Conservation (phyloP, 2,113 vertebrate species). For the Toxotes chatareus region DNA sequence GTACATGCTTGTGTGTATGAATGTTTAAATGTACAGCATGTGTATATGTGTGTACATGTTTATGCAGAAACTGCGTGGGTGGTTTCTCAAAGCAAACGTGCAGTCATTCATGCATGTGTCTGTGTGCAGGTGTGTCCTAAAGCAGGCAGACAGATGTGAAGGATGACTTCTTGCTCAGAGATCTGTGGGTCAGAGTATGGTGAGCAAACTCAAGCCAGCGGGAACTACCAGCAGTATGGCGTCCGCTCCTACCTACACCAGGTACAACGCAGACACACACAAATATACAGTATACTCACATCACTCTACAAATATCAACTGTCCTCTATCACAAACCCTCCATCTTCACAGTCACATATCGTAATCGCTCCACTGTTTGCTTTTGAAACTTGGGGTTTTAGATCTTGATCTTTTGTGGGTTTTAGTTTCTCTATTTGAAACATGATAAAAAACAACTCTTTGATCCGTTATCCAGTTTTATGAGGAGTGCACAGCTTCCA, state of each 20-base stretch:
- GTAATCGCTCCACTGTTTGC: neutral
- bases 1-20: constrained; percentile 21
- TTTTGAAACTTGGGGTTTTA: constrained; percentile 13
- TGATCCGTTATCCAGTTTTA: constrained; percentile 87
- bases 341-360: neutral
- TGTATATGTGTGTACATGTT: neutral
- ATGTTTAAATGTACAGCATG: constrained; percentile 12
- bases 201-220: constrained; percentile 81
- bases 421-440: constrained; percentile 6
- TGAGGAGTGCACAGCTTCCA: constrained; percentile 97
- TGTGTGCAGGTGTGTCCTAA: constrained; percentile 35
- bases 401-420: neutral
- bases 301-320: neutral
- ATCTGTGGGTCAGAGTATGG: constrained; percentile 87
- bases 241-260: constrained; percentile 98
- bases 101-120: neutral
- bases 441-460: neutral
- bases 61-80: neutral
- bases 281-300: neutral
- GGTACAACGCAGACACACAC: constrained; percentile 54
- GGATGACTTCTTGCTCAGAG: constrained; percentile 93
- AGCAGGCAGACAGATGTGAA: constrained; percentile 86
- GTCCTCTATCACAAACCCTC: neutral
- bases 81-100: constrained; percentile 6
- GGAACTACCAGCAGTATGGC: constrained; percentile 91